A percentile compares a stretch with the other conserved stretches of the same genome.
Evolutionary conservation across 2,797 vertebrate genomes (phyloP).

Genomic region (Scleropages formosus): DNA sequence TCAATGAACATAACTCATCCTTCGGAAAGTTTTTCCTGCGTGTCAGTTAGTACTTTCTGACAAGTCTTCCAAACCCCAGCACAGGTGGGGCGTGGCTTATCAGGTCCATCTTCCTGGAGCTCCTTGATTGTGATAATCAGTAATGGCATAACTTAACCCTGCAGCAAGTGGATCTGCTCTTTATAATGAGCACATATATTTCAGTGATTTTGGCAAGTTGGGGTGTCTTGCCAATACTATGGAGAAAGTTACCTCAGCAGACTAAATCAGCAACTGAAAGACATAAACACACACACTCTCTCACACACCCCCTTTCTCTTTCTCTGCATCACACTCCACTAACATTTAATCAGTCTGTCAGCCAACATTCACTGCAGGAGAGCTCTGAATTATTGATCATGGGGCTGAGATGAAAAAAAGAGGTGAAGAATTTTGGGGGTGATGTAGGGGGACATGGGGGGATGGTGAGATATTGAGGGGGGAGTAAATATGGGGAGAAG

Average conservation of each 20-base stretch:
- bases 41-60: not conserved
- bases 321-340: not conserved
- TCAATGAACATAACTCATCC: not conserved
- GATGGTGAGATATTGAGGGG: not conserved
- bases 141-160: too few relatives aligned
- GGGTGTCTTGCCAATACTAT: not conserved
- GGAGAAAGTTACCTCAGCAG: not conserved
- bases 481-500: not conserved
- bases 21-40: too few relatives aligned
- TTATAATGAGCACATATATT: too few relatives aligned
- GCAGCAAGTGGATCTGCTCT: too few relatives aligned
- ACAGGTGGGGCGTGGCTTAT: too few relatives aligned
- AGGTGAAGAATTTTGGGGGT: conserved; percentile 20
- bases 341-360: conserved; percentile 24
- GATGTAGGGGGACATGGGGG: not conserved
- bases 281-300: not conserved
- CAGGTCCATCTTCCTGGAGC: not conserved
- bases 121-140: not conserved
- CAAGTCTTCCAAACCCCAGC: too few relatives aligned
- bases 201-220: not conserved
- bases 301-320: not conserved
- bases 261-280: conserved; percentile 1
- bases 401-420: conserved; percentile 35
- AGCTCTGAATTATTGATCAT: conserved; percentile 46
- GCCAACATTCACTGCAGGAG: conserved; percentile 16